Evolutionary conservation across 2,113 vertebrate species (phyloP), one percentile per base, ranked within the genome.

Genomic region (Triplophysa dalaica): DNA sequence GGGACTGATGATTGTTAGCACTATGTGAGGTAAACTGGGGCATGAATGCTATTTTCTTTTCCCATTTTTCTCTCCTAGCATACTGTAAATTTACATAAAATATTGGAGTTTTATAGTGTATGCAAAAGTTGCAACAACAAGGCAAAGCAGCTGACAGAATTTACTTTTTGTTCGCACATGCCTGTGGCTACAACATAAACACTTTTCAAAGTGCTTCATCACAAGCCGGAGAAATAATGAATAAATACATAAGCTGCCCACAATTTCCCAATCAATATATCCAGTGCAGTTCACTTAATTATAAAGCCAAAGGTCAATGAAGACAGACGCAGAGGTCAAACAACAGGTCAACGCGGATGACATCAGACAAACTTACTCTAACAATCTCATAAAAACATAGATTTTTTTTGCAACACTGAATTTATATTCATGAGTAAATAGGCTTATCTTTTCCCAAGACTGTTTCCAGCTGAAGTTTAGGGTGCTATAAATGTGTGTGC

Each of bases 211-310:
- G 43, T 38, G 22, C 17, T 48, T 16, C 26, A 21, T 21, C 45
- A 65, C 45, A 54, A 61, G 41, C 33, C 62, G 43, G 13, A 50
- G 26, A 72, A 10, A 56, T 26, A 54, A 73, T 77, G 64, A 84
- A 73, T 68, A 73, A 62, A 77, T 60, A 66, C 72, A 62, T 81
- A 58, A 84, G 69, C 48, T n/a, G 52, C 12, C 45, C 50, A 75
- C 66, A 21, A 7, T 54, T n/a, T 72, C 50, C 26, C 29, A 84
- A 81, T 84, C 78, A 56, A 81, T 81, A 77, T 33, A n/a, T 73
- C 26, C 68, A 33, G 64, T 68, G 73, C 62, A 63, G 75, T 80
- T 56, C 45, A 81, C 78, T 84, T 74, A 72, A 84, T 84, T 78
- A 84, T 81, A 68, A 60, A 63, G 68, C 62, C 21, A 68, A 81